A percentile compares a stretch with the other conserved stretches of the same genome.
Conservation (phyloP, 2,797 vertebrate genomes). For the Taenioides sp. region DNA sequence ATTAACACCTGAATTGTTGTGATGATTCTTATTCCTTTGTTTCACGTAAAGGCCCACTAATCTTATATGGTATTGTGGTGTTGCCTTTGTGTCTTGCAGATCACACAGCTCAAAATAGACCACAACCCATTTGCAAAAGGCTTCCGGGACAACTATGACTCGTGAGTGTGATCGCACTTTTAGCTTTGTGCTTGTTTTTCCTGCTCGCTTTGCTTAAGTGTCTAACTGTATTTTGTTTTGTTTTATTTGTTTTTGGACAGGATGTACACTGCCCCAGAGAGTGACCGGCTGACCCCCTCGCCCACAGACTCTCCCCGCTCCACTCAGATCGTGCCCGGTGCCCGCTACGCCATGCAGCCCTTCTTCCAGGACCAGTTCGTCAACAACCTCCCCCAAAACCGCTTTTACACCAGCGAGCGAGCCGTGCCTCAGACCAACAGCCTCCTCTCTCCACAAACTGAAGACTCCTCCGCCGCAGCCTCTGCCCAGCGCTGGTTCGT, state of each 20-base stretch:
- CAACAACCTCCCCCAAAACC: slow-evolving; percentile 88
- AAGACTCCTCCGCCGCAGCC: slow-evolving; percentile 74
- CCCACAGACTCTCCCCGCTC: slow-evolving; percentile 91
- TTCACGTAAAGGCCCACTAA: not conserved
- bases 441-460: slow-evolving; percentile 87
- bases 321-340: slow-evolving; percentile 92
- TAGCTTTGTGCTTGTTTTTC: not conserved
- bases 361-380: slow-evolving; percentile 97
- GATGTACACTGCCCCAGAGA: slow-evolving; percentile 94
- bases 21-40: not conserved
- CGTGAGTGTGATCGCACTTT: slow-evolving; percentile 82
- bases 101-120: slow-evolving; percentile 97
- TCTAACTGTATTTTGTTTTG: slow-evolving; percentile 24
- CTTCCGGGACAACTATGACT: slow-evolving; percentile 98
- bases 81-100: slow-evolving; percentile 71
- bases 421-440: slow-evolving; percentile 88
- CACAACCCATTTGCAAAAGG: slow-evolving; percentile 99
- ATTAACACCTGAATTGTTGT: not conserved
- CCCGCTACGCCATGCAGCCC: slow-evolving; percentile 89
- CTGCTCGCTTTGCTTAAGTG: not conserved
- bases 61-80: not conserved
- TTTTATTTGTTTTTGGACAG: slow-evolving; percentile 62
- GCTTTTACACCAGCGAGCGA: slow-evolving; percentile 91
- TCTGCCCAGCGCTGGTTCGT: slow-evolving; percentile 93
- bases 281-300: slow-evolving; percentile 94